phyloP scores from a whole-genome alignment of 2,888 invertebrate species.

The Metalampra italica region DNA sequence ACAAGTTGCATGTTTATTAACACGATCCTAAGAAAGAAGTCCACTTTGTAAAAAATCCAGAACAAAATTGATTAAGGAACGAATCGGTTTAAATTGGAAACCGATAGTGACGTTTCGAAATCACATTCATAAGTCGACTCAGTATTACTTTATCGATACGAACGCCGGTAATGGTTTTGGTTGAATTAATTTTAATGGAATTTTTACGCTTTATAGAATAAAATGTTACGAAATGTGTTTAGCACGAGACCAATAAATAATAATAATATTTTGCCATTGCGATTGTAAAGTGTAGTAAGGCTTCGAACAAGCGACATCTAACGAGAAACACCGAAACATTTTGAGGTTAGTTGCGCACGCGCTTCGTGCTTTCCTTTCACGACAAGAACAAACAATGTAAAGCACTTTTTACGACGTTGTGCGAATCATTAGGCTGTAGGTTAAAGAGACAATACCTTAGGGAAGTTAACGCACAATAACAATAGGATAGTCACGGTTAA shows the following conservation, averaged over 20 bases:
- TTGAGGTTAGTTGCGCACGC: conserved; percentile 47
- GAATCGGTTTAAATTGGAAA: conserved; percentile 79
- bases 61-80: conserved; percentile 78
- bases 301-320: conserved; percentile 51
- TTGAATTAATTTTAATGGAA: conserved; percentile 78
- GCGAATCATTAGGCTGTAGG: conserved; percentile 48
- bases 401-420: conserved; percentile 24
- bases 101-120: conserved; percentile 78
- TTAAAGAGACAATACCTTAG: conserved; percentile 50
- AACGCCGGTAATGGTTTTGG: conserved; percentile 73
- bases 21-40: conserved; percentile 58
- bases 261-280: conserved; percentile 32
- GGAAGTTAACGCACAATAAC: conserved; percentile 62
- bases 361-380: conserved; percentile 42
- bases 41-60: conserved; percentile 60
- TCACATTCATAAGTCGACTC: conserved; percentile 76
- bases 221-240: conserved; percentile 74
- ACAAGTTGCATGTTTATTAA: conserved; percentile 57
- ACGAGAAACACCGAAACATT: conserved; percentile 33
- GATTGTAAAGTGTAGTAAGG: conserved; percentile 18
- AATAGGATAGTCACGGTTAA: conserved; percentile 62
- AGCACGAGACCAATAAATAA: conserved; percentile 65
- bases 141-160: conserved; percentile 76
- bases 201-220: conserved; percentile 75
- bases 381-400: conserved; percentile 4